A percentile compares a stretch with the other conserved stretches of the same genome.
These are phyloP conservation scores for Stenolophus ochropezus DNA, from an alignment of 2,888 invertebrate species.

Conservation along the genomic window DNA sequence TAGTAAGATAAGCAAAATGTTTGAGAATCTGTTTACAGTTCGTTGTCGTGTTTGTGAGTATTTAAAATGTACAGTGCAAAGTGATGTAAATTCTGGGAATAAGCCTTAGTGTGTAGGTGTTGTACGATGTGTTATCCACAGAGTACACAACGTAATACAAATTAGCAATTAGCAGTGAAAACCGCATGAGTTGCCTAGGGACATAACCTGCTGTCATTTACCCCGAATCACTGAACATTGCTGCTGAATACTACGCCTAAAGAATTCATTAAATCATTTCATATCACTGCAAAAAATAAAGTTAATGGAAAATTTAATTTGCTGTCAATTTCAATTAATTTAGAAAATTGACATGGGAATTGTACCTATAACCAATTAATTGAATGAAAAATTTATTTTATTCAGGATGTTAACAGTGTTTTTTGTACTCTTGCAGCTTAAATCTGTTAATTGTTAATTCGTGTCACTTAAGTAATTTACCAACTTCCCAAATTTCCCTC, in stretches of 20 bases:
- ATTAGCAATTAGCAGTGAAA: conserved; percentile 51
- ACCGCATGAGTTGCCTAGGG: conserved; percentile 51
- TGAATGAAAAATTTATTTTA: too few species aligned
- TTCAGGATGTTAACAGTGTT: too few species aligned
- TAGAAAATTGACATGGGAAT: background rate
- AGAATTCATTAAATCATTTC: background rate
- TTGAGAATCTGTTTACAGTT: background rate
- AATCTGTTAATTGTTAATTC: too few species aligned
- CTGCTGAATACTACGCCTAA: background rate
- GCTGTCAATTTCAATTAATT: background rate
- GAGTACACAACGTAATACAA: conserved; percentile 47
- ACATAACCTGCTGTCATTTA: conserved; percentile 48
- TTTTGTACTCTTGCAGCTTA: too few species aligned
- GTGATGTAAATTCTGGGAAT: conserved; percentile 18
- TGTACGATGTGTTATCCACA: conserved; percentile 20
- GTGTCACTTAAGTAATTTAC: too few species aligned
- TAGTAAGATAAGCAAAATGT: background rate
- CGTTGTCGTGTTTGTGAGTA: background rate
- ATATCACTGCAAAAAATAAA: background rate
- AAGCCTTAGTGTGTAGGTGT: background rate
- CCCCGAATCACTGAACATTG: background rate
- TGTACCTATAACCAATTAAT: too few species aligned
- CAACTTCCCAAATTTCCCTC: too few species aligned
- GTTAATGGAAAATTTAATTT: background rate
- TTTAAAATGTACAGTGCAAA: background rate